phyloP scores from a whole-genome alignment of 2,113 vertebrate genomes.

The Pteruthius melanotis region DNA sequence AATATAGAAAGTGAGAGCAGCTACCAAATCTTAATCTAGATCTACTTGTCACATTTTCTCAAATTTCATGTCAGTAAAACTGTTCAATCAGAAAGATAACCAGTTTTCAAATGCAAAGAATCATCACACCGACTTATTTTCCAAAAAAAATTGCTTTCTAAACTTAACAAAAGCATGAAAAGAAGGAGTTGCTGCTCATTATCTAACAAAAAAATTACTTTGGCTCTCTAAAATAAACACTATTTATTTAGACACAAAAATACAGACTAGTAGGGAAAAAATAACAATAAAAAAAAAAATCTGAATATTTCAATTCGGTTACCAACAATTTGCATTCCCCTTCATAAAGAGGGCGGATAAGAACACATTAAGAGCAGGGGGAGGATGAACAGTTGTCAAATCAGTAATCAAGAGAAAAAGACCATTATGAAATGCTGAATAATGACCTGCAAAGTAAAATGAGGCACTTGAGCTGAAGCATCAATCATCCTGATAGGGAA shows the following conservation, averaged over 20 bases:
- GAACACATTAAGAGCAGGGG: constrained; percentile 9
- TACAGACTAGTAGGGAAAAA: not conserved
- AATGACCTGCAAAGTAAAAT: constrained; percentile 22
- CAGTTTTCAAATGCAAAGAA: not conserved
- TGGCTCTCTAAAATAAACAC: not conserved
- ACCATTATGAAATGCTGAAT: not conserved
- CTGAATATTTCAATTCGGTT: not conserved
- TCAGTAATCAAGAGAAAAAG: constrained; percentile 46
- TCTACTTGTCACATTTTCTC: not conserved
- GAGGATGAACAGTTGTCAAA: constrained; percentile 41
- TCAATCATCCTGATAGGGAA: not conserved
- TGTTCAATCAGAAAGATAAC: not conserved
- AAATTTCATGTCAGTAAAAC: not conserved
- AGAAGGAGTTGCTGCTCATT: not conserved
- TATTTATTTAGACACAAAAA: not conserved
- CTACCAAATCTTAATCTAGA: not conserved
- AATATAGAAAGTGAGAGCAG: constrained; percentile 19
- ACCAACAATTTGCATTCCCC: not conserved
- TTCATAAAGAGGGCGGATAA: not conserved
- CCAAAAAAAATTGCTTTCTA: not conserved
- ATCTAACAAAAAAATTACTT: not conserved
- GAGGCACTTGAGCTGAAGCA: constrained; percentile 40
- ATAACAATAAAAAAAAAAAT: not conserved
- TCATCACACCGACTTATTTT: not conserved
- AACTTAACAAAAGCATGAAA: not conserved